These are phyloP conservation scores for Leptatherina wallacei DNA, from an alignment of 2,797 vertebrate genomes.

Conservation along the genomic window DNA sequence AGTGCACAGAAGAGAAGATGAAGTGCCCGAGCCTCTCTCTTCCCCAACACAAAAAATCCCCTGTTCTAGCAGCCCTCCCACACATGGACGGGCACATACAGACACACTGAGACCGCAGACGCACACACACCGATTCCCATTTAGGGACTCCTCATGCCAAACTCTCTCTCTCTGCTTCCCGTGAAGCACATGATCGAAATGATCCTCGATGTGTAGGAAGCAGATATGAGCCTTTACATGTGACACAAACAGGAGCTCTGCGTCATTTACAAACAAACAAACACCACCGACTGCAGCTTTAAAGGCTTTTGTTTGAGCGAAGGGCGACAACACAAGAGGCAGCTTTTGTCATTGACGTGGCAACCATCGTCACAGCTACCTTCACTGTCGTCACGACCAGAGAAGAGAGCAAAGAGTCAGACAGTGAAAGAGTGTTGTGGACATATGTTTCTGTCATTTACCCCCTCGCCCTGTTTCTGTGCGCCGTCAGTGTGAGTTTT, in stretches of 20 bases:
- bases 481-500: constrained; percentile 39
- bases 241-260: neutral
- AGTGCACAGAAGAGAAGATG: constrained; percentile 88
- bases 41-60: constrained; percentile 86
- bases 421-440: constrained; percentile 23
- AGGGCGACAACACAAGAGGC: constrained; percentile 33
- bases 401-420: constrained; percentile 14
- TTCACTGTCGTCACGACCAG: constrained; percentile 24
- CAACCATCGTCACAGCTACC: constrained; percentile 20
- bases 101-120: constrained; percentile 48
- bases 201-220: constrained; percentile 71
- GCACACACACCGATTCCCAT: constrained; percentile 64
- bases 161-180: constrained; percentile 72
- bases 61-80: constrained; percentile 84
- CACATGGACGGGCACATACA: constrained; percentile 63
- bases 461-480: constrained; percentile 41
- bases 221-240: constrained; percentile 12
- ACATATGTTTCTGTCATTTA: constrained; percentile 58
- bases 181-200: constrained; percentile 72
- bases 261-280: constrained; percentile 11
- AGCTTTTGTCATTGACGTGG: constrained; percentile 16
- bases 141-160: constrained; percentile 71
- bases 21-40: constrained; percentile 87
- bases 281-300: constrained; percentile 26
- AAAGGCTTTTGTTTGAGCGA: constrained; percentile 33